Percentiles rank a stretch among this genome's conserved stretches.
phyloP scores from a whole-genome alignment of 2,888 invertebrate species.

The Electrophaes corylata region DNA sequence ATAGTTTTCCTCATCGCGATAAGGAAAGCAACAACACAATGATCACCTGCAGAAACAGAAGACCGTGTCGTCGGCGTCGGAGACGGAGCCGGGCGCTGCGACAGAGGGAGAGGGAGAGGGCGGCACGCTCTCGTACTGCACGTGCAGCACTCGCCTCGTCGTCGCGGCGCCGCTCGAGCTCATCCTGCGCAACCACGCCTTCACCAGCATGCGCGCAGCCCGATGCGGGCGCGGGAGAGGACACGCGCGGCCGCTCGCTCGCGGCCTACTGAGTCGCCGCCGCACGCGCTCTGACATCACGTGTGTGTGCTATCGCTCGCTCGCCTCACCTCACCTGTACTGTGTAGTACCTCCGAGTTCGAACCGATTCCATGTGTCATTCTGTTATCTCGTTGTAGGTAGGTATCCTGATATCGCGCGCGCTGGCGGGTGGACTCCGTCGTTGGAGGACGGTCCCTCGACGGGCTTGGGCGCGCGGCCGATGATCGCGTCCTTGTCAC shows the following conservation, averaged over 20 bases:
- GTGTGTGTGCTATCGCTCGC: slow-evolving; percentile 23
- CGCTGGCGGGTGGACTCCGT: too few species aligned
- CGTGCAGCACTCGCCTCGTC: slow-evolving; percentile 67
- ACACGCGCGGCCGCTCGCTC: too few species aligned
- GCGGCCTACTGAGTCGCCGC: too few species aligned
- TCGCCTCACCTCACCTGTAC: too few species aligned
- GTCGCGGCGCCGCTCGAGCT: slow-evolving; percentile 61
- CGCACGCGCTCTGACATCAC: slow-evolving; percentile 21
- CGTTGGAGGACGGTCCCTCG: too few species aligned
- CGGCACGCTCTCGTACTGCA: slow-evolving; percentile 70
- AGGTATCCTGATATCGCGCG: too few species aligned
- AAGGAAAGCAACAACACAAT: not conserved
- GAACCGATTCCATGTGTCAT: too few species aligned
- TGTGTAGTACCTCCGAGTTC: too few species aligned
- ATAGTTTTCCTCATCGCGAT: not conserved
- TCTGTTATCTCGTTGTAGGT: too few species aligned
- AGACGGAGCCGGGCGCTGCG: slow-evolving; percentile 84
- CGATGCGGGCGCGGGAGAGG: slow-evolving; percentile 19
- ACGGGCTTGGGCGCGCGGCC: too few species aligned
- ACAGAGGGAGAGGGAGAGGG: slow-evolving; percentile 74
- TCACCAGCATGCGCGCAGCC: slow-evolving; percentile 50
- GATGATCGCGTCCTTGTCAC: too few species aligned
- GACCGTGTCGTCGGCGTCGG: slow-evolving; percentile 87
- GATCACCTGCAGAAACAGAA: slow-evolving; percentile 92
- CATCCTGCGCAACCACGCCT: slow-evolving; percentile 54